Base-by-base conservation (phyloP, 2,797 vertebrate genomes). In the Cuniculus paca region DNA sequence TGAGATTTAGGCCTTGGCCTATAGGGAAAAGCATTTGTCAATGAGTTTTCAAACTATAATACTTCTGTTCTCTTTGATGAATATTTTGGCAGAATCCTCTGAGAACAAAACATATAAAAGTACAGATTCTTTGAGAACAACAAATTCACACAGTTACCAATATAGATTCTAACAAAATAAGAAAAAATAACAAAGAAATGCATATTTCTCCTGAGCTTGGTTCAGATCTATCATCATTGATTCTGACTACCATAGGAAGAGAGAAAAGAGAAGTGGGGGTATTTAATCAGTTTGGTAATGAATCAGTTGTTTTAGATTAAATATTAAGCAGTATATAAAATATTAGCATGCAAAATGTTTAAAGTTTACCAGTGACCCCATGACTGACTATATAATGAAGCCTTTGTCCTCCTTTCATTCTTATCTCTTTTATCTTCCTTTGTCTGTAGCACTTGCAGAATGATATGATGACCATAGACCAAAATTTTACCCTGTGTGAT, bases 21-120 rank as follows among this genome's bases (percentile, higher is more conserved):
- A 84, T 61, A 75, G 42, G 77, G 26, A 45, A 88, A 95, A 93
- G 58, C 5, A 96, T 91, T 70, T 95, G 58, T 97, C 91, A 94
- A 45, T 92, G 79, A 88, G 31, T 95, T 95, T 94, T 93, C 61
- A 97, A 87, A 63, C 9, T 6, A 34, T 91, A 52, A 81, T 91
- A 89, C n/a, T 80, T 91, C n/a, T 97, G 6, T 92, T 93, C 90
- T 81, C 36, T 91, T 91, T 68, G 13, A 56, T 54, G 42, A 74
- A 52, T 56, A 96, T 83, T 48, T 95, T 95, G 48, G 45, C 74
- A 93, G 88, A 96, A 68, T 88, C 56, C 45, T 90, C 36, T 63
- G 39, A 26, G 82, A 95, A 22, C 36, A 92, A 92, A 95, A 60
- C 6, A 86, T 77, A 63, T 85, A 61, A 95, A 86, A 90, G 36